These are phyloP conservation scores for Enteromius argenteus DNA, from an alignment of 2,797 vertebrate genomes.

Conservation along the genomic window DNA sequence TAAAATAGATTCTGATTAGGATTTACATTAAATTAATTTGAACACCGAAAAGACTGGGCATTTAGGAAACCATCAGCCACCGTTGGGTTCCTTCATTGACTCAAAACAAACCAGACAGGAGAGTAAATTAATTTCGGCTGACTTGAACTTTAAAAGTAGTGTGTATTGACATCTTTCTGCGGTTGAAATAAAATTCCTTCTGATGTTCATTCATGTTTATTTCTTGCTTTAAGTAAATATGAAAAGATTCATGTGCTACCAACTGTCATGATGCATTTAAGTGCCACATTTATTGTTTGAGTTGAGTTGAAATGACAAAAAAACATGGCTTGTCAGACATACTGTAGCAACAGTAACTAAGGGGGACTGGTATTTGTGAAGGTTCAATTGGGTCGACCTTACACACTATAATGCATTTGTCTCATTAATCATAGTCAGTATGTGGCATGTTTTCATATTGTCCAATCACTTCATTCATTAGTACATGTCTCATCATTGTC, in stretches of 20 bases:
- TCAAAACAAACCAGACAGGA: too few species aligned
- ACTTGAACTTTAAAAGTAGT: neutral
- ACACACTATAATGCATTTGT: neutral
- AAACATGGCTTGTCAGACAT: neutral
- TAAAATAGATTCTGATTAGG: neutral
- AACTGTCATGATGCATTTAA: neutral
- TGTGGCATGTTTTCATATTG: slow-evolving; percentile 12
- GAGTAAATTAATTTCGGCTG: neutral
- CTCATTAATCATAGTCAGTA: neutral
- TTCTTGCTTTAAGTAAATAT: neutral
- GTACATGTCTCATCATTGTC: neutral
- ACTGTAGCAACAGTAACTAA: neutral
- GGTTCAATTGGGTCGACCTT: neutral
- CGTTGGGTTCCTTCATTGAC: too few species aligned
- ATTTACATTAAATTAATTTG: neutral
- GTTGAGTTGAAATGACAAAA: neutral
- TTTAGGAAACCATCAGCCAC: neutral
- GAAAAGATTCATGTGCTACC: neutral
- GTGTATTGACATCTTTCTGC: neutral
- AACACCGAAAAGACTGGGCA: neutral
- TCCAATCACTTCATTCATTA: neutral
- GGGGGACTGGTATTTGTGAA: neutral
- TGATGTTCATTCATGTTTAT: neutral
- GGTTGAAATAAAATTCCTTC: neutral
- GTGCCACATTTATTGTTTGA: neutral